Conservation (phyloP, 2,113 vertebrate genomes). For the Odontophorus gujanensis region DNA sequence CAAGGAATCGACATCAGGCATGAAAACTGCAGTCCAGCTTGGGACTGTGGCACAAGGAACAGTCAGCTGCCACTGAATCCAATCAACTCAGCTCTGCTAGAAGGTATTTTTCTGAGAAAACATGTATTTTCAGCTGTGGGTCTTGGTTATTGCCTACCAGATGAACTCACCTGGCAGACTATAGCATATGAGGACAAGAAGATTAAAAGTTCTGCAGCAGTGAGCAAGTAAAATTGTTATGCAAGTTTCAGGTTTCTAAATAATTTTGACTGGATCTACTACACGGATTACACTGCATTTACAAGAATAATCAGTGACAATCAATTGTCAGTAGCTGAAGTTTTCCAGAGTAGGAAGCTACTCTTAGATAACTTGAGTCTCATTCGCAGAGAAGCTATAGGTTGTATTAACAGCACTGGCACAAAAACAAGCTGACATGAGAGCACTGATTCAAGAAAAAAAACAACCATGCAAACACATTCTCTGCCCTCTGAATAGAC, state of each 20-base stretch:
- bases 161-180: neutral
- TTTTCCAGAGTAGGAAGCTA: neutral
- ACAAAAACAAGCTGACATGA: neutral
- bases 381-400: neutral
- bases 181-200: neutral
- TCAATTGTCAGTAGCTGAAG: neutral
- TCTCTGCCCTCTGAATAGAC: neutral
- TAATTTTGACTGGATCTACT: neutral
- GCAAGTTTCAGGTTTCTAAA: neutral
- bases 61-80: neutral
- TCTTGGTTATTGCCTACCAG: neutral
- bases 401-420: neutral
- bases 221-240: neutral
- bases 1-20: neutral
- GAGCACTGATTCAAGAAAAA: neutral
- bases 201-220: neutral
- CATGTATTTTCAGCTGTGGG: neutral
- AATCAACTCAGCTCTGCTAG: neutral
- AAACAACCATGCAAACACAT: neutral
- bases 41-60: accelerated
- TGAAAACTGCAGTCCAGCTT: neutral
- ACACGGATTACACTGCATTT: neutral
- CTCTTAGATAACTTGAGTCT: neutral
- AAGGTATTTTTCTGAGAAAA: neutral
- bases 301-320: neutral